Evolutionary conservation across 2,113 vertebrate genomes (phyloP), one percentile per base, ranked within the genome.

Genomic region (Ophthalmotilapia sp.): DNA sequence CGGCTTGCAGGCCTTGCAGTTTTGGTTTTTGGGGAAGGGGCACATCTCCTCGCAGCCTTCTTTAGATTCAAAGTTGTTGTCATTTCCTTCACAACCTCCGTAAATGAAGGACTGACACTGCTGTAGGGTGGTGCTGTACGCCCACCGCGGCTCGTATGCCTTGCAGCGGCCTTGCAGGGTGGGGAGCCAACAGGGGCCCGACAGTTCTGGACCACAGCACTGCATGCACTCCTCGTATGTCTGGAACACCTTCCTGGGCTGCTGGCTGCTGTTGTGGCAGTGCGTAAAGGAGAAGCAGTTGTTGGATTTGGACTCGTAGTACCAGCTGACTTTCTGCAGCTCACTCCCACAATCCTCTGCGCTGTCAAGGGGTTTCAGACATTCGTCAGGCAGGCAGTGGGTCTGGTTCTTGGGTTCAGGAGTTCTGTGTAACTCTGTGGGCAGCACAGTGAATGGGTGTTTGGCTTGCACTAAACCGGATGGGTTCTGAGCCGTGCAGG

Each of bases 61-160:
- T 3, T 97, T 97, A 82, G 98, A 99, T 89, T 98, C 97, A 56
- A 99, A 99, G 95, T 99, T 99, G 97, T 99, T 99, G 77, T 97
- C 95, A 0, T 99, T 99, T 83, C 98, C 98, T 3, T 97, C 97
- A 0, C 99, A 99, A 26, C 99, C 99, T 0, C 99, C 98, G 0
- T 98, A 99, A 90, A 99, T 97, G 88, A 99, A 99, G 77, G 98
- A 97, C 93, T 98, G 98, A 93, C 99, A 99, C 90, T 97, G 97
- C 55, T 93, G 96, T 0, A 93, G 94, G 90, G 96, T 79, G 91
- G 95, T 94, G 90, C 97, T 99, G 89, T 99, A 99, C 1, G 98
- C 97, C 99, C 99, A 99, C 38, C 99, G 96, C 0, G 97, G 98
- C 29, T 97, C 97, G 0, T 99, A 99, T 10, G 98, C 97, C 83